phyloP scores from a whole-genome alignment of 2,888 invertebrate species.

The Gari tellinella region DNA sequence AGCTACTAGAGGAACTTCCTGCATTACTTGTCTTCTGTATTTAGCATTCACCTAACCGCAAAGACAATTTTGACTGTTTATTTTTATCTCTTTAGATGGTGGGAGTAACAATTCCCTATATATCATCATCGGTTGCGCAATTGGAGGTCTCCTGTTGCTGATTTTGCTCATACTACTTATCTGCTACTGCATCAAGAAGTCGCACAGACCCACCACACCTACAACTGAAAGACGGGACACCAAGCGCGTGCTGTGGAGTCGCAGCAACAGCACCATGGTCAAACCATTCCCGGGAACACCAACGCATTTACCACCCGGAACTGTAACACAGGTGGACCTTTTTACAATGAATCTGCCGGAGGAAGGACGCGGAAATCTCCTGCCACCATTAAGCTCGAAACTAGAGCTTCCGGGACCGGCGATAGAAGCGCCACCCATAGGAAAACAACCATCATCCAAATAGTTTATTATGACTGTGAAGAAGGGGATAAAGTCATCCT shows the following conservation, averaged over 20 bases:
- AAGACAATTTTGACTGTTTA: neutral
- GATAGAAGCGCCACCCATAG: neutral
- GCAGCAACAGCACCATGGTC: slow-evolving; percentile 20
- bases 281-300: slow-evolving; percentile 17
- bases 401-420: neutral
- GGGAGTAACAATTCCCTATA: slow-evolving; percentile 9
- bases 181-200: slow-evolving; percentile 17
- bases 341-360: slow-evolving; percentile 49
- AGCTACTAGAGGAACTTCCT: too few relatives aligned
- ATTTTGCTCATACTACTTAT: slow-evolving; percentile 14
- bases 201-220: slow-evolving; percentile 2
- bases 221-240: slow-evolving; percentile 3
- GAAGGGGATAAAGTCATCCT: too few relatives aligned
- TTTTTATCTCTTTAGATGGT: neutral
- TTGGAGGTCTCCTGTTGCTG: slow-evolving; percentile 30
- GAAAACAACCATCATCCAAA: too few relatives aligned
- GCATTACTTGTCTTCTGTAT: too few relatives aligned
- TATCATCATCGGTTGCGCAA: slow-evolving; percentile 29
- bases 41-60: too few relatives aligned
- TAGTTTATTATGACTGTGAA: too few relatives aligned
- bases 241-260: slow-evolving; percentile 42
- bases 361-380: slow-evolving; percentile 39
- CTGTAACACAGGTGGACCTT: slow-evolving; percentile 46
- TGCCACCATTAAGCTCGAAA: slow-evolving; percentile 44
- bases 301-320: slow-evolving; percentile 27